Base-by-base conservation (phyloP, 2,797 vertebrate genomes). In the Phoebastria nigripes region DNA sequence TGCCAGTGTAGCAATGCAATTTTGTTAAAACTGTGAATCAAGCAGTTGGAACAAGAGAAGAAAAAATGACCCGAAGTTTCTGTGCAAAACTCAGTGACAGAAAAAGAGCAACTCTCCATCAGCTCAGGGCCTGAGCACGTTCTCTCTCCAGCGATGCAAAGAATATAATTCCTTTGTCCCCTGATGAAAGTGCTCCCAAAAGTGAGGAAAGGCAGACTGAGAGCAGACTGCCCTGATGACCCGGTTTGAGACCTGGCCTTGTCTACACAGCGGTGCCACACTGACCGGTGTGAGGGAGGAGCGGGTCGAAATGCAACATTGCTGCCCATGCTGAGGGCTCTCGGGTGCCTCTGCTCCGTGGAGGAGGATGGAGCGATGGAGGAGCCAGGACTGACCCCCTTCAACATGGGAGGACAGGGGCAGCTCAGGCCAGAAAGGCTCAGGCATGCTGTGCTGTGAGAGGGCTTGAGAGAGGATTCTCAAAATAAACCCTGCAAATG, bases 231-330 rank as follows among this genome's bases (percentile, higher is more conserved):
- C 54, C 10, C 46, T 49, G 19, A 31, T 31, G 41, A 56, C 22
- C 17, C 8, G 6, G 8, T 44, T 3, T 87, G 74, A 65, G 44
- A 54, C 46, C 17, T 52, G 52, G 16, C 35, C 7, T 71, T 7
- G 2, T 24, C 41, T 56, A 17, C 11, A 3, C 8, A 8, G 18
- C 2, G 2, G 31, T 41, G n/a, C 22, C 13, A 3, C 5, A 1
- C 12, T 31, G 51, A 15, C 33, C 2, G 12, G 12, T 46, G 35
- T 0, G 3, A 51, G 1, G 11, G 25, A 81, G 76, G 20, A 82
- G 19, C 2, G 1, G 26, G 11, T n/a, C 2, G 2, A 78, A 74
- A 47, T 33, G 21, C 24, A 31, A 5, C 4, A 4, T 18, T 41
- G 22, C 47, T 2, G 4, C 31, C 44, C 1, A 1, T 11, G 25